These are phyloP conservation scores for Sminthurides aquaticus DNA, from an alignment of 2,888 invertebrate species.

Conservation along the genomic window DNA sequence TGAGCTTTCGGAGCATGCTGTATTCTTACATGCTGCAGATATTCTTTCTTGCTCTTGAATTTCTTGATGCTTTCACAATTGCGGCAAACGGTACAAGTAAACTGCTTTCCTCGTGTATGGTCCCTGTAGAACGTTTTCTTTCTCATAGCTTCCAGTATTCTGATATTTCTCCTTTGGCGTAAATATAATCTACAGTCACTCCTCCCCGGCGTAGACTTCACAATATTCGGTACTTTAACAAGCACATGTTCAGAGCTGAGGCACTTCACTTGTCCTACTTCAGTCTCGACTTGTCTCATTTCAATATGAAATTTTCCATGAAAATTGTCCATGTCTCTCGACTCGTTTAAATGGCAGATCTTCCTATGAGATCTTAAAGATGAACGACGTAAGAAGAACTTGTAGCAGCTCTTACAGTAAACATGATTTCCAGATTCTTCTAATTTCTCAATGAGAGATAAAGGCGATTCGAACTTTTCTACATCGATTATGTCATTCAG, in stretches of 20 bases:
- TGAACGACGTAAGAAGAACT: neutral
- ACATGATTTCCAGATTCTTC: neutral
- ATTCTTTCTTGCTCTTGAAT: neutral
- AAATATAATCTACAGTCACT: no score
- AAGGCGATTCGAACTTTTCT: neutral
- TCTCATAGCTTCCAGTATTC: neutral
- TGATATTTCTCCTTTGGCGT: no score
- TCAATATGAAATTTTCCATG: constrained; percentile 1
- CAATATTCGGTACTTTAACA: neutral
- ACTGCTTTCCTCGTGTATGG: neutral
- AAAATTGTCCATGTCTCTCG: neutral
- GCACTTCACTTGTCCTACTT: neutral
- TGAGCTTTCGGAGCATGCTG: neutral
- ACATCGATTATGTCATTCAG: neutral
- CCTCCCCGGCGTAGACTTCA: neutral
- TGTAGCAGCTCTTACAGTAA: constrained; percentile 7
- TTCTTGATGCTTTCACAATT: neutral
- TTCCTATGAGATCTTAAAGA: neutral
- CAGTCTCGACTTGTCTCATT: neutral
- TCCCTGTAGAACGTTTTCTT: neutral
- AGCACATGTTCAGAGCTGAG: neutral
- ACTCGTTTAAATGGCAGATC: constrained; percentile 1
- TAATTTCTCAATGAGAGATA: constrained; percentile 7
- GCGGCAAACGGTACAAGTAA: neutral
- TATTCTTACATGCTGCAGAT: neutral